Conservation (phyloP, 2,113 vertebrate genomes). For the Ptyas mucosa region DNA sequence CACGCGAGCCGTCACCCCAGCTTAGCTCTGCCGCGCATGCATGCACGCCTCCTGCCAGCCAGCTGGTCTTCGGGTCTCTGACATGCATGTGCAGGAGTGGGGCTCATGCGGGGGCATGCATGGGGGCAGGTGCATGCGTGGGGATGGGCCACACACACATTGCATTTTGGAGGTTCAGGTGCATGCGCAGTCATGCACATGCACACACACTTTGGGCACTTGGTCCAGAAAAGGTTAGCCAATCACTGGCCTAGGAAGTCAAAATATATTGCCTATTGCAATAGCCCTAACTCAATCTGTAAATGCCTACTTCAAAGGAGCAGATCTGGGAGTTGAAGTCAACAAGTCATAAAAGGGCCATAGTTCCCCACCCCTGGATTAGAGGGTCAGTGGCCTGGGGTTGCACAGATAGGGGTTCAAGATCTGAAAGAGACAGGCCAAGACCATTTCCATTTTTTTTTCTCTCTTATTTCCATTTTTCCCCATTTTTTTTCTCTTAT, state of each 20-base stretch:
- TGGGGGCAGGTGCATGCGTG: no score
- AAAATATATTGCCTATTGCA: constrained; percentile 91
- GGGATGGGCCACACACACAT: no score
- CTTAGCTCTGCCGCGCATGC: no score
- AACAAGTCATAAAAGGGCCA: neutral
- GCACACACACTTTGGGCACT: no score
- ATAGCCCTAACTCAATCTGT: constrained; percentile 95
- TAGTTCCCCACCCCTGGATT: neutral
- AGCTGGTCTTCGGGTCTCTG: no score
- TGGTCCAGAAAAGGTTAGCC: no score
- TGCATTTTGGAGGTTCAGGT: no score
- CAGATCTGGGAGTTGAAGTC: constrained; percentile 72
- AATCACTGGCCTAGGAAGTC: constrained; percentile 81
- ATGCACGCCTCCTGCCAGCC: rapidly evolving
- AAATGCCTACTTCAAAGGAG: constrained; percentile 99
- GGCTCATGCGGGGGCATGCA: no score
- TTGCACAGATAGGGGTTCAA: neutral
- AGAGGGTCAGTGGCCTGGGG: neutral
- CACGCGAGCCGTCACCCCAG: no score
- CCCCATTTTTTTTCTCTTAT: neutral
- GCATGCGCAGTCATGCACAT: no score
- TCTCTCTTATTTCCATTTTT: no score
- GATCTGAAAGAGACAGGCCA: neutral
- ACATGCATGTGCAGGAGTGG: no score
- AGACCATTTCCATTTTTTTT: neutral